Conservation (phyloP, 2,113 vertebrate genomes). For the Callospermophilus lateralis region DNA sequence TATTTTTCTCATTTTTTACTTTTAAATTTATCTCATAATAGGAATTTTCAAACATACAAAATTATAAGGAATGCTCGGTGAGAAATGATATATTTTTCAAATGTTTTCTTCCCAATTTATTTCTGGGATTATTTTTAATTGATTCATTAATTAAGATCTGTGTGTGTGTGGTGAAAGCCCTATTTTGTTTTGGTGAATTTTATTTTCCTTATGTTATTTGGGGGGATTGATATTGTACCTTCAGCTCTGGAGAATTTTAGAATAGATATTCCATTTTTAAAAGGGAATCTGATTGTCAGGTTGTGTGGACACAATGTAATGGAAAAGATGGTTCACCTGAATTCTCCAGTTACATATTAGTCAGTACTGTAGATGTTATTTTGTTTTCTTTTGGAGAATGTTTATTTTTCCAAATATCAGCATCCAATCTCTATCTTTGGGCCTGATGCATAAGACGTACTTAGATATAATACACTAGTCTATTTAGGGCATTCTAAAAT, state of each 20-base stretch:
- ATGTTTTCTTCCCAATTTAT: background rate
- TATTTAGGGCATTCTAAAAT: slow-evolving; percentile 65
- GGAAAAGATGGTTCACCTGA: background rate
- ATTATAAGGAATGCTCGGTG: background rate
- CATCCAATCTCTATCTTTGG: slow-evolving; percentile 37
- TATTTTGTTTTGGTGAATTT: slow-evolving; percentile 33
- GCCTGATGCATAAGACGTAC: background rate
- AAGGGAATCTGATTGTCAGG: slow-evolving; percentile 40
- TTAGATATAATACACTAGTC: slow-evolving; percentile 58
- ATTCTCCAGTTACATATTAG: background rate
- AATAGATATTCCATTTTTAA: slow-evolving; percentile 24
- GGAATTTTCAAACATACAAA: background rate
- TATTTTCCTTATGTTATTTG: slow-evolving; percentile 45
- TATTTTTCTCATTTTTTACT: background rate
- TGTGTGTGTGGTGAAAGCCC: background rate
- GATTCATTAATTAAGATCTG: background rate
- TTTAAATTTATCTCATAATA: background rate
- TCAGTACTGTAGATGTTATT: background rate
- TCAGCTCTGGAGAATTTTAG: background rate
- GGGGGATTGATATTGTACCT: background rate
- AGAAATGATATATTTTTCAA: slow-evolving; percentile 1
- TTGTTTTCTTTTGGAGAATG: slow-evolving; percentile 8
- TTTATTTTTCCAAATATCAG: slow-evolving; percentile 56
- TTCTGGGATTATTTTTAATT: background rate
- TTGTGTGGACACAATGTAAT: background rate